These are phyloP conservation scores for Phainopepla nitens DNA, from an alignment of 2,113 vertebrate species.

Conservation along the genomic window DNA sequence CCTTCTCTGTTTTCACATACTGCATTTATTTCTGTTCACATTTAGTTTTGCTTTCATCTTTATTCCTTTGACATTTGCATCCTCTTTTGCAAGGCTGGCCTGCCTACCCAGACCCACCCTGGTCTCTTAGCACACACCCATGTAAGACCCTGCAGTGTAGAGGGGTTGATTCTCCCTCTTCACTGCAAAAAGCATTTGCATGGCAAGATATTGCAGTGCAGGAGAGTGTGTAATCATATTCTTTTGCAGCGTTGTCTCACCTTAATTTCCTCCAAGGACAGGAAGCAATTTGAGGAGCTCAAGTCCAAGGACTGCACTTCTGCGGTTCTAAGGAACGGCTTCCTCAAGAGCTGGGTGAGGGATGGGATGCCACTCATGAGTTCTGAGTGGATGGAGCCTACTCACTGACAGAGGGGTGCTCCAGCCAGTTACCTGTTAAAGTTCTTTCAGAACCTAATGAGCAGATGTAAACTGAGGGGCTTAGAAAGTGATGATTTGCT, in stretches of 20 bases:
- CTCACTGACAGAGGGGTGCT: not conserved
- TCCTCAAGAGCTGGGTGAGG: not conserved
- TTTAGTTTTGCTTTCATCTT: not conserved
- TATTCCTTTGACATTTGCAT: not conserved
- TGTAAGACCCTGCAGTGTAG: accelerated
- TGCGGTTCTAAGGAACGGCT: not conserved
- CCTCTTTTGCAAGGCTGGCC: not conserved
- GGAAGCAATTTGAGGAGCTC: not conserved
- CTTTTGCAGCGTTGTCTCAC: accelerated
- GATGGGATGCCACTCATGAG: not conserved
- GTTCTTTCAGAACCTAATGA: not conserved
- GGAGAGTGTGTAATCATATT: not conserved
- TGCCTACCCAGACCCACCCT: not conserved
- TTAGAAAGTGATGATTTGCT: not conserved
- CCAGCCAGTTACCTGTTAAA: not conserved
- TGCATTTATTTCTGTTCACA: not conserved
- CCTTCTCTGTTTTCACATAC: not conserved
- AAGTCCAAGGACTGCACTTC: not conserved
- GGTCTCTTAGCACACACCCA: not conserved
- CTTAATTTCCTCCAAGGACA: not conserved
- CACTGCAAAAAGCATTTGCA: not conserved
- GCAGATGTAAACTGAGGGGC: not conserved
- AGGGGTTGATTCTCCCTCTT: not conserved
- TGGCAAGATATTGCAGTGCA: not conserved
- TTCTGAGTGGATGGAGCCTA: not conserved